These are phyloP conservation scores for Eupithecia centaureata DNA, from an alignment of 2,888 invertebrate genomes.

Conservation along the genomic window DNA sequence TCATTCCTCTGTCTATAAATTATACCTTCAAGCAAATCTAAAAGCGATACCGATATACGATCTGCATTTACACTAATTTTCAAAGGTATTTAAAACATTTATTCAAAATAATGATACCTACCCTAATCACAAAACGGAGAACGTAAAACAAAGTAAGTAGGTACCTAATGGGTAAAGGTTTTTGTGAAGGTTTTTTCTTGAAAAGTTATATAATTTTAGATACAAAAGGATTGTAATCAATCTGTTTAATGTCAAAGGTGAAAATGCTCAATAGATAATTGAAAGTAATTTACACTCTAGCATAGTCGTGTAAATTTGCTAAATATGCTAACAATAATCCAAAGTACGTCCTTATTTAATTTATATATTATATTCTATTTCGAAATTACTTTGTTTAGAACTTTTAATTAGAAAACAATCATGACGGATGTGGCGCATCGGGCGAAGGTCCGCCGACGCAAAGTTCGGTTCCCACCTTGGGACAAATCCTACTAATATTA, in stretches of 20 bases:
- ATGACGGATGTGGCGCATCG: too few species aligned
- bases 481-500: too few species aligned
- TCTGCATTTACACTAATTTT: not conserved
- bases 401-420: not conserved
- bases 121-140: not conserved
- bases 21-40: not conserved
- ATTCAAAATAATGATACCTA: not conserved
- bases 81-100: not conserved
- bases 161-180: not conserved
- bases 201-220: not conserved
- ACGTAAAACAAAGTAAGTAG: not conserved
- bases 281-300: too few species aligned
- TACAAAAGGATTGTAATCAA: conserved; percentile 2
- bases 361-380: not conserved
- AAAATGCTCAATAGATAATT: not conserved
- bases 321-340: not conserved
- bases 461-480: too few species aligned
- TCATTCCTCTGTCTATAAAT: not conserved
- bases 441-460: too few species aligned
- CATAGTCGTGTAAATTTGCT: not conserved
- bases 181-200: not conserved
- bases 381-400: not conserved
- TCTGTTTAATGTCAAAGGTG: not conserved
- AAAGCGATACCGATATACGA: too few species aligned
- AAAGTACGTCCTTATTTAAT: not conserved